Base-by-base conservation (phyloP, 2,797 vertebrate species). In the Arnoldichthys spilopterus region DNA sequence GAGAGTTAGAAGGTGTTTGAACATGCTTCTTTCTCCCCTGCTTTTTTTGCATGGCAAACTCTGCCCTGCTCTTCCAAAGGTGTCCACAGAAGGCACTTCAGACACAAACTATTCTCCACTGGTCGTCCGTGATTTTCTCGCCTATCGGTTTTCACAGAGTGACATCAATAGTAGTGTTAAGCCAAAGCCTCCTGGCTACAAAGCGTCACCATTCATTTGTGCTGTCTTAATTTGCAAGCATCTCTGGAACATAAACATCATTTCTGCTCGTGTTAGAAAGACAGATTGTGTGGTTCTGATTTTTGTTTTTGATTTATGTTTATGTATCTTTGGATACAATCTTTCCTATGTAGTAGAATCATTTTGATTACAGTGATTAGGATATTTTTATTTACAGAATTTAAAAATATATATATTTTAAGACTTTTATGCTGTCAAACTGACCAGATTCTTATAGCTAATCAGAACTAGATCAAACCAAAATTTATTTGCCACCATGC, bases 111-210 rank as follows among this genome's bases (percentile, higher is more conserved):
- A 37, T 74, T 73, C 53, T 54, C 13, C 28, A 12, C 22, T 70
- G 22, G 30, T 28, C 37, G 71, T 71, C 63, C 69, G 69, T 53
- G 53, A 59, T 67, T 81, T 77, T 81, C 32, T 34, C 61, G 13
- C 26, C 28, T 72, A 51, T 72, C 59, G 51, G 26, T 72, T 76
- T 40, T 37, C 4, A 24, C 49, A 11, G 37, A 71, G 30, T 61
- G 61, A 66, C 53, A 30, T 77, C 77, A 72, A 81, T 67, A 72
- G 74, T 30, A 28, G 74, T 59, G 47, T 77, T 77, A 67, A 77
- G 68, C 73, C 24, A 4, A 67, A 51, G 51, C 34, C 59, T 9
- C 59, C 12, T 30, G 30, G 49, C 51, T 76, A 53, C 13, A n/a
- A 69, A 69, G 49, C 26, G 16, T 16, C 63, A 18, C 43, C 30